Evolutionary conservation across 1,140 invertebrate genomes (phyloP), one percentile per base, ranked within the genome.

Genomic region (Trissolcus basalis): DNA sequence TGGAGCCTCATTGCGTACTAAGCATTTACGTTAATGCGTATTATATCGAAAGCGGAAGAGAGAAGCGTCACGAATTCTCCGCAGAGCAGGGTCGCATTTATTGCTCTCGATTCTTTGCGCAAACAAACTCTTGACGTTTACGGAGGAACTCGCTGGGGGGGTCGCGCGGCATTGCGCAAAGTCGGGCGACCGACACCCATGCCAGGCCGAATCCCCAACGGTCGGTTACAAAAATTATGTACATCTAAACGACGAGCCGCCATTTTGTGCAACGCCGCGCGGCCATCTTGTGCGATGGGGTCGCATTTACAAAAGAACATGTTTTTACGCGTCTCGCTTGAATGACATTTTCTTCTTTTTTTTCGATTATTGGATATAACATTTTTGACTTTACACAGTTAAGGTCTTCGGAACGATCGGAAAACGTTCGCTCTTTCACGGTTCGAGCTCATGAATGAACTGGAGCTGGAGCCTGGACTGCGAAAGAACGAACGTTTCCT

Each of bases 41-140:
- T 64, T 59, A 77, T 67, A 77, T 71, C 32, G 61, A 71, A 77
- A 77, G 74, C 68, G 63, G 63, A 71, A 72, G 63, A 77, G 63
- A 77, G 58, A 77, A 77, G 74, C 74, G 63, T 63, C 58, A 59
- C 55, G 55, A 71, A 77, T 63, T 67, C 59, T 49, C 2, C 19
- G 19, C n/a, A 56, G 51, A 68, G 43, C 53, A 59, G 51, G 47
- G 68, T 77, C 43, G 39, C 19, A 6, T 77, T n/a, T 65, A 54
- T 69, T 67, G 67, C 73, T 70, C 33, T 70, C 39, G 16, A 56
- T n/a, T 67, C n/a, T 55, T 70, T 60, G 56, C 56, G 36, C n/a
- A 39, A 39, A 39, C n/a, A 39, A 39, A 27, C 9, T 4, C 3
- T 39, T 39, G n/a, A n/a, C 9, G 36, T 72, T 65, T 55, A 51